phyloP scores from a whole-genome alignment of 2,797 vertebrate species.

The Gymnoscopelus microlampas region DNA sequence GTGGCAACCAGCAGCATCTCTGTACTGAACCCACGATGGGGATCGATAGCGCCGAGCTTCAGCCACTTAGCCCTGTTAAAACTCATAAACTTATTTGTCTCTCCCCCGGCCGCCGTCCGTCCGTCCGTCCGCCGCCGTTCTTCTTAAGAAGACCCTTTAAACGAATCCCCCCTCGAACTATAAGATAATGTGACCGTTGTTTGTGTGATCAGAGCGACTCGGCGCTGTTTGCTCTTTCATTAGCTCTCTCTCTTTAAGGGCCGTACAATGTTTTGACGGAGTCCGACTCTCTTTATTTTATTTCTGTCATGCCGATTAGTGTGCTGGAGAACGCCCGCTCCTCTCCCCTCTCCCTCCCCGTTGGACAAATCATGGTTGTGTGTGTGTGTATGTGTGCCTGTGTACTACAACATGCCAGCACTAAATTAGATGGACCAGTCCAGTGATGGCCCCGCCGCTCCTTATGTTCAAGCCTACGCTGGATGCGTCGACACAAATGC shows the following conservation, averaged over 20 bases:
- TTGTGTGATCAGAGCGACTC: slow-evolving; percentile 71
- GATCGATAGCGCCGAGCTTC: slow-evolving; percentile 73
- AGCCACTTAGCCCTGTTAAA: slow-evolving; percentile 76
- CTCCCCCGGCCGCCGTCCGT: slow-evolving; percentile 18
- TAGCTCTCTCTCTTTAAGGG: slow-evolving; percentile 77
- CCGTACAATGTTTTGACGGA: slow-evolving; percentile 86
- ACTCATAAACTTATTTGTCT: slow-evolving; percentile 78
- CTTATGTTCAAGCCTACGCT: slow-evolving; percentile 74
- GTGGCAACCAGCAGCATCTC: slow-evolving; percentile 64
- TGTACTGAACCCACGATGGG: slow-evolving; percentile 71
- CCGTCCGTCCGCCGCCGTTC: slow-evolving; percentile 57
- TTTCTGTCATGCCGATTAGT: slow-evolving; percentile 88
- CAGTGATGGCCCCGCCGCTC: slow-evolving; percentile 82
- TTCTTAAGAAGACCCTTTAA: slow-evolving; percentile 75
- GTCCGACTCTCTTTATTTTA: slow-evolving; percentile 88
- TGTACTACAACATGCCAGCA: slow-evolving; percentile 81
- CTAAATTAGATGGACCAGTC: slow-evolving; percentile 85
- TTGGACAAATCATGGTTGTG: slow-evolving; percentile 6
- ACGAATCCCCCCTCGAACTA: slow-evolving; percentile 68
- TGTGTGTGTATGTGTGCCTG: slow-evolving; percentile 57
- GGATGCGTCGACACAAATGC: slow-evolving; percentile 73
- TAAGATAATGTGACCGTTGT: slow-evolving; percentile 79
- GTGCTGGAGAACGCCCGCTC: slow-evolving; percentile 66
- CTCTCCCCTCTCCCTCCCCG: slow-evolving; percentile 39
- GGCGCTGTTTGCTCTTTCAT: slow-evolving; percentile 74